These are phyloP conservation scores for Hyppa rectilinea DNA, from an alignment of 2,888 invertebrate species.

Conservation along the genomic window DNA sequence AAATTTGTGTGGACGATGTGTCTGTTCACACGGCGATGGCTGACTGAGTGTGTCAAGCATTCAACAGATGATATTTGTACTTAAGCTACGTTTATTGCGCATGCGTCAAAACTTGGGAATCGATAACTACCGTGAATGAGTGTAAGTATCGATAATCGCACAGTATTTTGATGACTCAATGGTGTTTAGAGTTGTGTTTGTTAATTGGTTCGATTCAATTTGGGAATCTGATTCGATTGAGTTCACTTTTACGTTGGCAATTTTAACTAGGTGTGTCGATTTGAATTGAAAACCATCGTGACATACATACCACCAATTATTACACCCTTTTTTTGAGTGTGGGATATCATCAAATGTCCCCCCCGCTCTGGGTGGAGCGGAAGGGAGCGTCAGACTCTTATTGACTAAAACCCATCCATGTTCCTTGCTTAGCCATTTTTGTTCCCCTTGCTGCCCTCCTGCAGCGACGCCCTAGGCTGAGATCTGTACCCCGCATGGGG, in stretches of 20 bases:
- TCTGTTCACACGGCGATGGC: constrained; percentile 79
- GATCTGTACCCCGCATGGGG: too few species aligned
- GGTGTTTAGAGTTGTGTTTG: constrained; percentile 3
- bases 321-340: too few species aligned
- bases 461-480: too few species aligned
- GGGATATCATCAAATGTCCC: too few species aligned
- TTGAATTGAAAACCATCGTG: neutral
- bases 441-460: too few species aligned
- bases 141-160: constrained; percentile 53
- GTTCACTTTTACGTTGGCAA: neutral
- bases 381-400: too few species aligned
- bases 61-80: constrained; percentile 88
- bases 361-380: too few species aligned
- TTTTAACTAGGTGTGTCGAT: neutral
- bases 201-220: constrained; percentile 15
- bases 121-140: constrained; percentile 74
- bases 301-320: neutral
- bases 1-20: constrained; percentile 74
- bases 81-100: constrained; percentile 74
- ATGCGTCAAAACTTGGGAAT: constrained; percentile 82
- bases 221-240: neutral
- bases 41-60: constrained; percentile 79
- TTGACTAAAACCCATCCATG: too few species aligned
- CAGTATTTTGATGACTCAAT: constrained; percentile 53
- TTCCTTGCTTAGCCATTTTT: too few species aligned